phyloP scores from a whole-genome alignment of 2,113 vertebrate species.

The Pelvicachromis taeniatus region DNA sequence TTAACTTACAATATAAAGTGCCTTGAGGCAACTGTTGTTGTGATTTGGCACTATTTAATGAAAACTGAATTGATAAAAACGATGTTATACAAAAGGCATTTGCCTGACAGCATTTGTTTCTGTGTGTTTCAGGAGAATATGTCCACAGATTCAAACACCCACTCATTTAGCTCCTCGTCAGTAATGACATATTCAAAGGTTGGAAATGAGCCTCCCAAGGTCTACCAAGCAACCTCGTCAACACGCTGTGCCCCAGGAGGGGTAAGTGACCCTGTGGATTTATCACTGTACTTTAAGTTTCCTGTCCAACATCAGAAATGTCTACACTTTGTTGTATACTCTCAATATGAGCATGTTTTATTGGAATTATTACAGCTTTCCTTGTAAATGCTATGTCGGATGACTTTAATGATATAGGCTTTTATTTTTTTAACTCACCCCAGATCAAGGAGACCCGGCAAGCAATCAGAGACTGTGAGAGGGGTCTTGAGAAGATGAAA shows the following conservation, averaged over 20 bases:
- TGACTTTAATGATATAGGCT: not conserved
- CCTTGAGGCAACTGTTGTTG: not conserved
- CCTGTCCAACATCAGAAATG: not conserved
- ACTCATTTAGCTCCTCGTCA: slow-evolving; percentile 89
- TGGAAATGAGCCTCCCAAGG: slow-evolving; percentile 86
- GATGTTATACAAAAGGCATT: not conserved
- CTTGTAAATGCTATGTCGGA: not conserved
- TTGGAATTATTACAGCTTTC: not conserved
- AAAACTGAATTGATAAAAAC: not conserved
- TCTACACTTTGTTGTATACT: not conserved
- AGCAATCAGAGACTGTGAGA: slow-evolving; percentile 88
- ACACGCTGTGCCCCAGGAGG: slow-evolving; percentile 86
- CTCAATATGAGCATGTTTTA: not conserved
- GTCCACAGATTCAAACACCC: slow-evolving; percentile 70
- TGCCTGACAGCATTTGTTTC: not conserved
- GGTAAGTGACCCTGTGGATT: slow-evolving; percentile 70
- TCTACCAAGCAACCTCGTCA: slow-evolving; percentile 86
- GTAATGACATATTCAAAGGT: slow-evolving; percentile 89
- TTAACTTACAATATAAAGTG: not conserved
- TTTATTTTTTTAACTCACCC: fast-evolving
- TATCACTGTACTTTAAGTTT: not conserved
- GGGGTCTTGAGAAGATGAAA: slow-evolving; percentile 86
- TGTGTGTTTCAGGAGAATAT: slow-evolving; percentile 74
- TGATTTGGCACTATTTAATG: not conserved
- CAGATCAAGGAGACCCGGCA: slow-evolving; percentile 87